phyloP scores from a whole-genome alignment of 2,888 invertebrate genomes.

The Scotopteryx bipunctaria region DNA sequence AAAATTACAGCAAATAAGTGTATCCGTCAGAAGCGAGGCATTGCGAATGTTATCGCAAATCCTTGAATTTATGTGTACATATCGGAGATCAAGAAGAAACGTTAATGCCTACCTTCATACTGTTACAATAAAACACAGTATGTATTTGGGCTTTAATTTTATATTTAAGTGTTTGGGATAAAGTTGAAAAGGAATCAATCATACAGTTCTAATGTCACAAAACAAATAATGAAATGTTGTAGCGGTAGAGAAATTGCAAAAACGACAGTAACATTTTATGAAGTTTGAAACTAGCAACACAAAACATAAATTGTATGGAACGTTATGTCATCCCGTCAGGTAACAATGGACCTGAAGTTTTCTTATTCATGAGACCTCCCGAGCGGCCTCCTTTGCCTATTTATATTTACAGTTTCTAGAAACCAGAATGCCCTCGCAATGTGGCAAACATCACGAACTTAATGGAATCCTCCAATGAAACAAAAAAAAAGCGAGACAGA shows the following conservation, averaged over 20 bases:
- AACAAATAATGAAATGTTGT: neutral
- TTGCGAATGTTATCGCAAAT: conserved; percentile 17
- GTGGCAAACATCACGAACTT: conserved; percentile 1
- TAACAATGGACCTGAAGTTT: conserved; percentile 24
- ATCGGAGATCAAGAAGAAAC: conserved; percentile 4
- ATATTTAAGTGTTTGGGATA: neutral
- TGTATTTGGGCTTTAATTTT: neutral
- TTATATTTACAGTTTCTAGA: conserved; percentile 26
- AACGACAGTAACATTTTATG: conserved; percentile 7
- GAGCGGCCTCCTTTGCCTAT: conserved; percentile 28
- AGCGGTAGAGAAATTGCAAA: neutral
- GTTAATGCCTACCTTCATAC: neutral
- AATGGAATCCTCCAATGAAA: neutral
- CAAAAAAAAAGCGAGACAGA: conserved; percentile 14
- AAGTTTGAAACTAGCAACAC: conserved; percentile 13
- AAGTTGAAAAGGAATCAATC: neutral
- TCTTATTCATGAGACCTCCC: conserved; percentile 33
- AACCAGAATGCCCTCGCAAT: conserved; percentile 21
- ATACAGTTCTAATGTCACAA: neutral
- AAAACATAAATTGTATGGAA: conserved; percentile 15
- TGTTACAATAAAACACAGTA: neutral
- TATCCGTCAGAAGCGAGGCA: conserved; percentile 9
- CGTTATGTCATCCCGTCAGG: conserved; percentile 17
- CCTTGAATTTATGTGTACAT: conserved; percentile 21
- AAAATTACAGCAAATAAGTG: conserved; percentile 2